Percentiles rank a stretch among this genome's conserved stretches.
Conservation (phyloP, 2,113 vertebrate species). For the Sphaerodactylus townsendi region DNA sequence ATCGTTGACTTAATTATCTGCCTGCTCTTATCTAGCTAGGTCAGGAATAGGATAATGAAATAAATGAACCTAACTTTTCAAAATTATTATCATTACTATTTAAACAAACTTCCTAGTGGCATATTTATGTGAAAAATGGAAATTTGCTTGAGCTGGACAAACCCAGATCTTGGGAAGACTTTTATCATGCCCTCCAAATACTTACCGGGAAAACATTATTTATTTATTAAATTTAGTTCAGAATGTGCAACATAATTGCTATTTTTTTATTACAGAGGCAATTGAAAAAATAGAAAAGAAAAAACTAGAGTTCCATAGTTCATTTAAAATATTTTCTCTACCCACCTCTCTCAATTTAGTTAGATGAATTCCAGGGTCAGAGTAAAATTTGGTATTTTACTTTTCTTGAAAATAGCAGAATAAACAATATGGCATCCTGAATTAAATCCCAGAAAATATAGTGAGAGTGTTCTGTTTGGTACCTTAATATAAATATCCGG, state of each 20-base stretch:
- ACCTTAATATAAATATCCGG: neutral
- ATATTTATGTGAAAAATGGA: neutral
- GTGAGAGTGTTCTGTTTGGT: neutral
- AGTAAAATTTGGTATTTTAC: neutral
- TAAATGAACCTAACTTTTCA: neutral
- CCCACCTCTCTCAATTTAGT: neutral
- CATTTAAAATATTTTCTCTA: neutral
- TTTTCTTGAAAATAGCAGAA: neutral
- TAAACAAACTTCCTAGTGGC: constrained; percentile 9
- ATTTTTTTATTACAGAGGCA: neutral
- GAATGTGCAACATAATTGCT: neutral
- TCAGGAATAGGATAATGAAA: constrained; percentile 30
- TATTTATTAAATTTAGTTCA: neutral
- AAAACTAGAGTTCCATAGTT: neutral
- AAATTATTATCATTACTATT: constrained; percentile 23
- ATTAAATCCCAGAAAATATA: neutral
- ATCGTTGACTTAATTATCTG: constrained; percentile 26
- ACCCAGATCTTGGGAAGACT: neutral
- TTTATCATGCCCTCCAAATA: neutral
- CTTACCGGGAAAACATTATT: neutral
- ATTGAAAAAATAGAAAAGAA: neutral
- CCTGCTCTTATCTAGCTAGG: constrained; percentile 20
- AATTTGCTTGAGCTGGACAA: constrained; percentile 6
- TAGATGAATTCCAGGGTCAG: neutral
- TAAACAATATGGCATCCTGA: neutral